Base-by-base conservation (phyloP, 2,113 vertebrate genomes). In the Carlito syrichta region DNA sequence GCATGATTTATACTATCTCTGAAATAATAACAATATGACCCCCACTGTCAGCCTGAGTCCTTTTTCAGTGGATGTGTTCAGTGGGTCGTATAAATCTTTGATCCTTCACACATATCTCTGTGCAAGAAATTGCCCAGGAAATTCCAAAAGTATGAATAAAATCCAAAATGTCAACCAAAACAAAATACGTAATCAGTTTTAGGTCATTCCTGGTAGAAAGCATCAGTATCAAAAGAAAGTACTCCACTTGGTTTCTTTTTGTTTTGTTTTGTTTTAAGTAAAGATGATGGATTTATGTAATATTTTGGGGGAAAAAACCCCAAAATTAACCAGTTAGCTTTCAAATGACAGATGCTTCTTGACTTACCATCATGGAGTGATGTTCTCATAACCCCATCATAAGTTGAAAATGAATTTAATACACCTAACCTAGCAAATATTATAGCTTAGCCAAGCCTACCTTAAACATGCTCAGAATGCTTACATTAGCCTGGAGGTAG, bases 101-200 rank as follows among this genome's bases (percentile, higher is more conserved):
- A 95, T 79, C 93, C 96, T 91, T 97, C 94, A 98, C 96, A 95
- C 91, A 66, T 97, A 97, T 96, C 95, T 91, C 56, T 76, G n/a
- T 79, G 97, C 77, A 96, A 96, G 94, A 97, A 98, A 98, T 98
- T 98, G 98, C 92, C 98, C 93, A 54, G 98, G 98, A 98, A 98
- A 98, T 98, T 98, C 95, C 94, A 98, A 97, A 60, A 96, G 90
- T 97, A 97, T 96, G 95, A 97, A 88, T 96, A 89, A 98, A 97
- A 98, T 98, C 86, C 79, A 95, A 96, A 98, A 96, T 6, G 95
- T 93, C 96, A 95, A 95, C 32, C 82, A 82, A 78, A 97, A 96
- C 94, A 84, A 74, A 86, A 81, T 69, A 87, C 60, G 71, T 38
- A 85, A 60, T 68, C 95, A 94, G 50, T 92, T 86, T 93, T 90